These are phyloP conservation scores for Drosophila pachea DNA, from an alignment of 1,140 invertebrate species.

Conservation along the genomic window DNA sequence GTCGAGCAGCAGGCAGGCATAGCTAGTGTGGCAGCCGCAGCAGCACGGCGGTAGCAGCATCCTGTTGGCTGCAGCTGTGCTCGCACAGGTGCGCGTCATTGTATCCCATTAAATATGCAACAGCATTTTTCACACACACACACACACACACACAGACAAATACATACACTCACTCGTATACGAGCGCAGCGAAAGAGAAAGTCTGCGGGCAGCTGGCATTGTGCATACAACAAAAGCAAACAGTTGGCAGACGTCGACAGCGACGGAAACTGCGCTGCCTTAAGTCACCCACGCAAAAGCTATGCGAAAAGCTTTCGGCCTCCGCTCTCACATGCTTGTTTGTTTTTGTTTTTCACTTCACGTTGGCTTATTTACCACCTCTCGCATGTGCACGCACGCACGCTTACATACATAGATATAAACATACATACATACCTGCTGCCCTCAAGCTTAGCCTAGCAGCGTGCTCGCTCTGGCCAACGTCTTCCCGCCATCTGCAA, in stretches of 20 bases:
- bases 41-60: constrained; percentile 45
- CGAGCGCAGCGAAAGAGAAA: constrained; percentile 37
- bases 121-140: constrained; percentile 49
- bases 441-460: constrained; percentile 23
- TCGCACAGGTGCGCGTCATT: constrained; percentile 48
- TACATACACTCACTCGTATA: neutral
- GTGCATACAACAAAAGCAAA: constrained; percentile 68
- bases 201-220: constrained; percentile 43
- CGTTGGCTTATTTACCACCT: constrained; percentile 26
- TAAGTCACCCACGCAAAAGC: constrained; percentile 74
- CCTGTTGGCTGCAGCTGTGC: constrained; percentile 45
- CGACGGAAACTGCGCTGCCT: constrained; percentile 39
- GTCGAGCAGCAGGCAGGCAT: constrained; percentile 20
- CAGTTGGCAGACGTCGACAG: constrained; percentile 61
- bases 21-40: constrained; percentile 30
- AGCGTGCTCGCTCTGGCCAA: constrained; percentile 20
- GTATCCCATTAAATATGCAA: constrained; percentile 68
- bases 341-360: constrained; percentile 28
- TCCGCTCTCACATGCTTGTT: constrained; percentile 11
- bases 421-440: constrained; percentile 45
- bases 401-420: constrained; percentile 1
- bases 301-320: constrained; percentile 32
- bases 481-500: constrained; percentile 10
- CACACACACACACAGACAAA: constrained; percentile 3
- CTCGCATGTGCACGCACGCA: constrained; percentile 6